Percentiles rank a stretch among this genome's conserved stretches.
These are phyloP conservation scores for Neodon shergylaensis DNA, from an alignment of 2,113 vertebrate species.

Conservation along the genomic window DNA sequence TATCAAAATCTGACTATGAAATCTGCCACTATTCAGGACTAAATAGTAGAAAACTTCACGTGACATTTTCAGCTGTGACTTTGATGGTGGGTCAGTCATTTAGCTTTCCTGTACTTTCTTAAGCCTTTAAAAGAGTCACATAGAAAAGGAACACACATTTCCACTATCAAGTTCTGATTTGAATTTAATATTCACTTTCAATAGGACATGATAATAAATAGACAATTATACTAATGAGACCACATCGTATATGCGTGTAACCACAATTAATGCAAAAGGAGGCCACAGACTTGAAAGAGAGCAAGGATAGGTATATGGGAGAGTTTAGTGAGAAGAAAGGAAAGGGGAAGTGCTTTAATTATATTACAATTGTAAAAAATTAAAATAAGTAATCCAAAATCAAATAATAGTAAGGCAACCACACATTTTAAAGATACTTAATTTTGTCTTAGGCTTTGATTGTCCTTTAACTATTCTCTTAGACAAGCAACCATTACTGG, in stretches of 20 bases:
- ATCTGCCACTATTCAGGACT: neutral
- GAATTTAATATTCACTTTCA: neutral
- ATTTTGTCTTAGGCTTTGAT: neutral
- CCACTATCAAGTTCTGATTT: neutral
- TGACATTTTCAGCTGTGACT: neutral
- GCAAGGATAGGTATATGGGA: neutral
- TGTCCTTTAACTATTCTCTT: neutral
- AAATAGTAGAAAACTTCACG: neutral
- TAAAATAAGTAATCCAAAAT: neutral
- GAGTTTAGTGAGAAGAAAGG: neutral
- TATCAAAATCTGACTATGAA: neutral
- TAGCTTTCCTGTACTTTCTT: neutral
- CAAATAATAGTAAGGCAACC: neutral
- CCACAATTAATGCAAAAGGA: neutral
- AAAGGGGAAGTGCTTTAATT: neutral
- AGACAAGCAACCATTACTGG: neutral
- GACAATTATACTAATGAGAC: neutral
- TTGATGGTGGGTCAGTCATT: neutral
- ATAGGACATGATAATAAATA: neutral
- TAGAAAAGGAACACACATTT: neutral
- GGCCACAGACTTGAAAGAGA: neutral
- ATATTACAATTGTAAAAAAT: neutral
- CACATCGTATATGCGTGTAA: neutral
- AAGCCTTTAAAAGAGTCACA: neutral
- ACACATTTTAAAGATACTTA: neutral